Percentiles rank a stretch among this genome's conserved stretches.
Evolutionary conservation across 2,888 invertebrate species (phyloP).

Genomic region (Aphidoletes aphidimyza): DNA sequence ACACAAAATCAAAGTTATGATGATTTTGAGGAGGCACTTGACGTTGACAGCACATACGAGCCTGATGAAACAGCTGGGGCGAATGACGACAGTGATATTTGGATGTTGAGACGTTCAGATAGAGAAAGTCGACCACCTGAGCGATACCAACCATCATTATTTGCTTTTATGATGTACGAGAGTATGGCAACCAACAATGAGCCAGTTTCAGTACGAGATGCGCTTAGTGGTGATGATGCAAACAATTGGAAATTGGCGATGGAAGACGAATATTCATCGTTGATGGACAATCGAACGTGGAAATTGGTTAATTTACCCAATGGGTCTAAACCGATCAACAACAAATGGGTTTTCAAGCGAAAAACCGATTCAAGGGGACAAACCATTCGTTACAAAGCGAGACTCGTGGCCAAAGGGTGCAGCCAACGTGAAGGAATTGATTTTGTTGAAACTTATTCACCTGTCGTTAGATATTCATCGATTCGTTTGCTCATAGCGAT

Average conservation of each 20-base stretch:
- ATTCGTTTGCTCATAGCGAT: slow-evolving; percentile 56
- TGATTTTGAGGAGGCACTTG: too few relatives aligned
- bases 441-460: too few relatives aligned
- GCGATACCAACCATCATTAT: too few relatives aligned
- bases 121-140: too few relatives aligned
- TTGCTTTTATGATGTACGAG: neutral
- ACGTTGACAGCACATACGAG: too few relatives aligned
- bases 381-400: slow-evolving; percentile 56
- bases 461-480: too few relatives aligned
- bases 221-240: neutral
- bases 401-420: too few relatives aligned
- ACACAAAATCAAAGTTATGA: too few relatives aligned
- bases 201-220: slow-evolving; percentile 15
- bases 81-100: too few relatives aligned
- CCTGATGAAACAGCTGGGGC: too few relatives aligned
- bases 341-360: slow-evolving; percentile 57
- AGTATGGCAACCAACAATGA: neutral
- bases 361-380: slow-evolving; percentile 55
- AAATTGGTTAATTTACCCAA: slow-evolving; percentile 36
- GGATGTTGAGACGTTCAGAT: too few relatives aligned
- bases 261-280: slow-evolving; percentile 36
- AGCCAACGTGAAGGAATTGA: too few relatives aligned
- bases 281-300: slow-evolving; percentile 50
- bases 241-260: slow-evolving; percentile 53
- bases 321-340: slow-evolving; percentile 52